Conservation (phyloP, 2,888 invertebrate genomes). For the Acanthacorydalis orientalis region DNA sequence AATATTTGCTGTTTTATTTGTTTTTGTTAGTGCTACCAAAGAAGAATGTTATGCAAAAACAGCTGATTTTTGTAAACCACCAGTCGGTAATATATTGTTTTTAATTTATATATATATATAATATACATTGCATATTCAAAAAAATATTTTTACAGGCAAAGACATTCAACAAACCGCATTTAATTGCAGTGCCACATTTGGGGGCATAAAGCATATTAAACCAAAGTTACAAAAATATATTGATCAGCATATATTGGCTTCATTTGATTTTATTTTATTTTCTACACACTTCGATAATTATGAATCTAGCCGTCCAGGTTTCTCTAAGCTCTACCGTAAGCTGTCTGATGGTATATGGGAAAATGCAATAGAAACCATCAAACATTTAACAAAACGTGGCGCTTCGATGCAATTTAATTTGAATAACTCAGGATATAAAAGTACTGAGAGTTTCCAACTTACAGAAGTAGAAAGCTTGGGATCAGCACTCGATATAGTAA, state of each 20-base stretch:
- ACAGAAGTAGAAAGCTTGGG: conserved; percentile 56
- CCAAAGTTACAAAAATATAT: conserved; percentile 35
- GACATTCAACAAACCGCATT: not conserved
- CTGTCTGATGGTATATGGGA: conserved; percentile 61
- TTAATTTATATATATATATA: not conserved
- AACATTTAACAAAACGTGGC: conserved; percentile 61
- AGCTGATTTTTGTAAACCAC: not conserved
- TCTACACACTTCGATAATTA: conserved; percentile 63
- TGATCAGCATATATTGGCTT: conserved; percentile 49
- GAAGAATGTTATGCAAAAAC: conserved; percentile 47
- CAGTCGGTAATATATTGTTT: too few species aligned
- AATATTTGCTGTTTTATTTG: conserved; percentile 31
- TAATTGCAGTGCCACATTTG: conserved; percentile 46
- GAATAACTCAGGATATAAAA: conserved; percentile 16
- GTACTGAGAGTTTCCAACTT: conserved; percentile 35
- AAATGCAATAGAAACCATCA: conserved; percentile 55
- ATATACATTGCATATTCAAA: too few species aligned
- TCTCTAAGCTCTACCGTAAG: conserved; percentile 53
- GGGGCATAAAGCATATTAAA: conserved; percentile 34
- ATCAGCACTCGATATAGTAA: conserved; percentile 58
- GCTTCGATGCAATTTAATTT: conserved; percentile 36
- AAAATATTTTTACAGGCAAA: too few species aligned
- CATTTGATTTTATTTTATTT: conserved; percentile 58
- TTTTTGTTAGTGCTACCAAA: conserved; percentile 27
- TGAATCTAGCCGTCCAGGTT: conserved; percentile 57